Percentiles rank a stretch among this genome's conserved stretches.
These are phyloP conservation scores for Crypturellus tataupa DNA, from an alignment of 2,797 vertebrate species.

Conservation along the genomic window DNA sequence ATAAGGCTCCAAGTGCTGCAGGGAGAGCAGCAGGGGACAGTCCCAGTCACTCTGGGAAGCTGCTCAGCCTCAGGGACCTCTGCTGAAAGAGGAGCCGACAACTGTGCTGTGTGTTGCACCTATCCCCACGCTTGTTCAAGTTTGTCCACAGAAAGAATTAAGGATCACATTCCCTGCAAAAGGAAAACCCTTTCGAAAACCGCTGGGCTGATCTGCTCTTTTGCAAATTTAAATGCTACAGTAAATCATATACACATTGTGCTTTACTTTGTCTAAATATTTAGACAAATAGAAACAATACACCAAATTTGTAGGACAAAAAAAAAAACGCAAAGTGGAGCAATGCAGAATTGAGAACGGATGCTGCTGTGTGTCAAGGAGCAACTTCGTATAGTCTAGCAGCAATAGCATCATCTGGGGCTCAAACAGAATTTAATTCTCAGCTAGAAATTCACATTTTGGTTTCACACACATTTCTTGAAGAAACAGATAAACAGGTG, in stretches of 20 bases:
- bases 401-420: constrained; percentile 9
- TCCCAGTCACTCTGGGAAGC: background rate
- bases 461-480: background rate
- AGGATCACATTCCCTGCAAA: constrained; percentile 7
- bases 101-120: background rate
- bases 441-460: constrained; percentile 46
- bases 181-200: constrained; percentile 12
- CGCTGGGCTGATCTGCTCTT: background rate
- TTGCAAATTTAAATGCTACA: constrained; percentile 23
- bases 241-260: background rate
- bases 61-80: background rate
- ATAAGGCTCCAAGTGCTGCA: background rate
- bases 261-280: background rate
- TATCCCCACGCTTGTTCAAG: constrained; percentile 27
- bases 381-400: background rate
- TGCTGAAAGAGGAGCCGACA: background rate
- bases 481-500: background rate
- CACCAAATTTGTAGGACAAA: background rate
- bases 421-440: background rate
- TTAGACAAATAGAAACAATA: constrained; percentile 11
- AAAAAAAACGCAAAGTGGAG: constrained; percentile 19
- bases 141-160: background rate
- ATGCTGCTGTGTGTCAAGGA: constrained; percentile 28
- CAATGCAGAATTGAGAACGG: background rate
- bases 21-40: background rate